Evolutionary conservation across 2,797 vertebrate species (phyloP).

Genomic region (Lophotriccus pileatus): DNA sequence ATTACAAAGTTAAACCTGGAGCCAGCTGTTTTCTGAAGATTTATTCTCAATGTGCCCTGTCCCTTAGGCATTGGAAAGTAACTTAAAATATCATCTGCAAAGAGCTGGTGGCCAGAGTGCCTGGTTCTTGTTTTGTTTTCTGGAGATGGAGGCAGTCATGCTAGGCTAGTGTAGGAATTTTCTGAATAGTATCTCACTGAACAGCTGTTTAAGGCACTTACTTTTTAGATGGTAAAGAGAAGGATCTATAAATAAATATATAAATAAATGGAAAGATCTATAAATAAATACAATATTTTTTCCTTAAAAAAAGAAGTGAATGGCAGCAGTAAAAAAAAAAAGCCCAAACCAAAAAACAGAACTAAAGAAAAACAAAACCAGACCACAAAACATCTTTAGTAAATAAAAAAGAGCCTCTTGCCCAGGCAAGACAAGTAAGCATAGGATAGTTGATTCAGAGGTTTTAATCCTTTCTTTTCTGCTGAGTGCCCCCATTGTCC

Average conservation of each 20-base stretch:
- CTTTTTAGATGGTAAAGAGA: neutral
- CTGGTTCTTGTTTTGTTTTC: constrained; percentile 12
- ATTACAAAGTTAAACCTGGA: constrained; percentile 43
- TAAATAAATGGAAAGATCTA: neutral
- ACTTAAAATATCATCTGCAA: constrained; percentile 1
- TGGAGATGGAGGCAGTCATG: neutral
- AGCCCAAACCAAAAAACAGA: neutral
- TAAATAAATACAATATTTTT: neutral
- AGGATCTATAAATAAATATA: neutral
- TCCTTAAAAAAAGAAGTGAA: neutral
- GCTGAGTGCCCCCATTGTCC: neutral
- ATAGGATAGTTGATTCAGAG: neutral
- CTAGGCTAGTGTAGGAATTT: neutral
- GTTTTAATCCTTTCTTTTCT: neutral
- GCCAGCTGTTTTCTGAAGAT: constrained; percentile 29
- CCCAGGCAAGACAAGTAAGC: neutral
- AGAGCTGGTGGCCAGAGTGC: neutral
- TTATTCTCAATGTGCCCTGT: constrained; percentile 5
- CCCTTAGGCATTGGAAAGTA: constrained; percentile 7
- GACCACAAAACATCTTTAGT: neutral
- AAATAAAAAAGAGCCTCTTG: neutral
- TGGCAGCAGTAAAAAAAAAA: neutral
- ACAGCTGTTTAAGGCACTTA: neutral
- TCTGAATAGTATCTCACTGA: neutral
- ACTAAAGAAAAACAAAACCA: too few relatives aligned